Evolutionary conservation across 1,140 invertebrate genomes (phyloP).

Genomic region (Dolichoris vasculosae): DNA sequence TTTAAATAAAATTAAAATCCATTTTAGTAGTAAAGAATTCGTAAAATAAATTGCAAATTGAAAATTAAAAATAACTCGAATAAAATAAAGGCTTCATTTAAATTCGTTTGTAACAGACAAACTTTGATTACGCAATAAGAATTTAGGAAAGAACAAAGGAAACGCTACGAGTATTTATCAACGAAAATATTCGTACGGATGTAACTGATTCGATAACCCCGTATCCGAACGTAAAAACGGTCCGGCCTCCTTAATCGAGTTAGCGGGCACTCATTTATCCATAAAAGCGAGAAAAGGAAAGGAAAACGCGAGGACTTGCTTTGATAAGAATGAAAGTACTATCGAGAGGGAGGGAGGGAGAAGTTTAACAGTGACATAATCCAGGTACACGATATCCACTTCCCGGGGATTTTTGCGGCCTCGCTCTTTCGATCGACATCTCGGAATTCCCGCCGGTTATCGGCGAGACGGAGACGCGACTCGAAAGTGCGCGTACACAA

Average conservation of each 20-base stretch:
- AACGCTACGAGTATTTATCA: neutral
- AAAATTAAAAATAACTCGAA: too few relatives aligned
- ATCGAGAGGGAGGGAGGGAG: neutral
- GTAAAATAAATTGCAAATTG: too few relatives aligned
- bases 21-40: too few relatives aligned
- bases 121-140: neutral
- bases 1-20: too few relatives aligned
- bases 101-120: too few relatives aligned
- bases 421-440: constrained; percentile 57
- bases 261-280: neutral
- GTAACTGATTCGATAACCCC: neutral
- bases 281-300: neutral
- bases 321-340: constrained; percentile 33
- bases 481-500: constrained; percentile 14
- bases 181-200: neutral
- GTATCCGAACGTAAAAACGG: neutral
- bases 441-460: constrained; percentile 58
- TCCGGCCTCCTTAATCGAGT: neutral
- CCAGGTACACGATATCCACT: neutral
- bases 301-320: too few relatives aligned
- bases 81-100: too few relatives aligned
- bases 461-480: constrained; percentile 46
- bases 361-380: constrained; percentile 32
- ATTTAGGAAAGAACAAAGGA: neutral
- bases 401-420: constrained; percentile 21